Percentiles rank a stretch among this genome's conserved stretches.
Evolutionary conservation across 2,797 vertebrate genomes (phyloP).

Genomic region (Falco cherrug): DNA sequence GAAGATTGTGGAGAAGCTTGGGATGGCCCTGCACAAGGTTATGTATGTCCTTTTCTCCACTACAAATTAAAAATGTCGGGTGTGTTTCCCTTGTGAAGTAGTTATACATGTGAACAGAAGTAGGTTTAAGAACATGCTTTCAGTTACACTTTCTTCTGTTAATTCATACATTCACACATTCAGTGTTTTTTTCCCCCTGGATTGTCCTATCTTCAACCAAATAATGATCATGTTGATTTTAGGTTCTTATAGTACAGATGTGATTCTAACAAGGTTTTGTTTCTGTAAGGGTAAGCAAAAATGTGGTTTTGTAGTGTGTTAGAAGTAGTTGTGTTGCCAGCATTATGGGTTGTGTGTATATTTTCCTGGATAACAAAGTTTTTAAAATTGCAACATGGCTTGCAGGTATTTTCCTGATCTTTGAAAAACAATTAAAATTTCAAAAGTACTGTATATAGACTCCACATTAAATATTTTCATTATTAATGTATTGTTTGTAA

Average conservation of each 20-base stretch:
- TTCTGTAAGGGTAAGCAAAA: not conserved
- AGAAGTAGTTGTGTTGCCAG: not conserved
- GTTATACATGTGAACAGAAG: not conserved
- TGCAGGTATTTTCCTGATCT: constrained; percentile 57
- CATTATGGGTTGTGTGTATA: not conserved
- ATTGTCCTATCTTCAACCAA: not conserved
- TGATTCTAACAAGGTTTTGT: not conserved
- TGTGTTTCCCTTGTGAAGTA: constrained; percentile 18
- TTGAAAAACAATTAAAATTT: constrained; percentile 54
- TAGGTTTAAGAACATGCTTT: not conserved
- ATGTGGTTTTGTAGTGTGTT: not conserved
- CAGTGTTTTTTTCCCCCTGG: accelerated
- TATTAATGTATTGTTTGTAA: constrained; percentile 77
- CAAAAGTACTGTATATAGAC: constrained; percentile 40
- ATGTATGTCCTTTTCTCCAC: not conserved
- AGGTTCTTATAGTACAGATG: not conserved
- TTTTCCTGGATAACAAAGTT: constrained; percentile 7
- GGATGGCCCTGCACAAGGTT: constrained; percentile 12
- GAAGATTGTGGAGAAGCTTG: not conserved
- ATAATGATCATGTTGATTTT: not conserved
- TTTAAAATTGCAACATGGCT: constrained; percentile 27
- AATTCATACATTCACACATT: not conserved
- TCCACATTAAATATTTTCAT: constrained; percentile 74
- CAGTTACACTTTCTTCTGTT: not conserved
- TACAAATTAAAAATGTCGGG: constrained; percentile 28